Conservation (phyloP, 2,888 invertebrate species). For the Caenorhabditis sp. region DNA sequence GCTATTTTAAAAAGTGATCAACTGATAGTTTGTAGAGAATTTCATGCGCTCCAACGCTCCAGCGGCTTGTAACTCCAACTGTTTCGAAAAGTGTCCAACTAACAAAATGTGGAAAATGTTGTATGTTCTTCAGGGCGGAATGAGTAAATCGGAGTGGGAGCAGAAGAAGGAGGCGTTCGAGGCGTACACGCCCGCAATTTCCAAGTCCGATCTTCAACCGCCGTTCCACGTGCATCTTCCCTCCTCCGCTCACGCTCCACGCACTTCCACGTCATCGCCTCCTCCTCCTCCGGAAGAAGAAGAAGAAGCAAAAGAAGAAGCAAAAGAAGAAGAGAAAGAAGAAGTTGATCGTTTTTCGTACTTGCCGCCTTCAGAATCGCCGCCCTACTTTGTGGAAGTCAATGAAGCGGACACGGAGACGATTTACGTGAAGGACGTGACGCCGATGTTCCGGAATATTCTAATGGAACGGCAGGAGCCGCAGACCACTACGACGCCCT, state of each 20-base stretch:
- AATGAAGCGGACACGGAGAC: constrained; percentile 61
- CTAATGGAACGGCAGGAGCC: not conserved
- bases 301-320: too few relatives aligned
- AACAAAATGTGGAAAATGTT: too few relatives aligned
- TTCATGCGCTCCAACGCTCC: too few relatives aligned
- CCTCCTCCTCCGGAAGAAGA: too few relatives aligned
- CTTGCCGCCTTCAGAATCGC: constrained; percentile 9
- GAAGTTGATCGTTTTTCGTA: not conserved
- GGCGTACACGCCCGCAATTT: constrained; percentile 27
- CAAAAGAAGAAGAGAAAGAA: too few relatives aligned
- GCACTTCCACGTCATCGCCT: constrained; percentile 3
- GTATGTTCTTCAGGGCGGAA: constrained; percentile 21
- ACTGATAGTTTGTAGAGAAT: too few relatives aligned
- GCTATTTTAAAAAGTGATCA: too few relatives aligned
- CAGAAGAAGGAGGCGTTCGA: constrained; percentile 39
- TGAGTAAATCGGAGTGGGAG: constrained; percentile 15
- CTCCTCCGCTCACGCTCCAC: too few relatives aligned
- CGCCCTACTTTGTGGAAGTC: constrained; percentile 46
- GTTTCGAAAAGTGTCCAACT: too few relatives aligned
- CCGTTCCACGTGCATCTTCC: constrained; percentile 16
- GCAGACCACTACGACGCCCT: constrained; percentile 32
- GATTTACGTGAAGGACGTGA: constrained; percentile 43
- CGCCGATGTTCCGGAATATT: constrained; percentile 35
- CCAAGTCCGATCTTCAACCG: constrained; percentile 13
- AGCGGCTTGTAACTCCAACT: too few relatives aligned